These are phyloP conservation scores for Drosophila pandora DNA, from an alignment of 1,140 invertebrate genomes.

Conservation along the genomic window DNA sequence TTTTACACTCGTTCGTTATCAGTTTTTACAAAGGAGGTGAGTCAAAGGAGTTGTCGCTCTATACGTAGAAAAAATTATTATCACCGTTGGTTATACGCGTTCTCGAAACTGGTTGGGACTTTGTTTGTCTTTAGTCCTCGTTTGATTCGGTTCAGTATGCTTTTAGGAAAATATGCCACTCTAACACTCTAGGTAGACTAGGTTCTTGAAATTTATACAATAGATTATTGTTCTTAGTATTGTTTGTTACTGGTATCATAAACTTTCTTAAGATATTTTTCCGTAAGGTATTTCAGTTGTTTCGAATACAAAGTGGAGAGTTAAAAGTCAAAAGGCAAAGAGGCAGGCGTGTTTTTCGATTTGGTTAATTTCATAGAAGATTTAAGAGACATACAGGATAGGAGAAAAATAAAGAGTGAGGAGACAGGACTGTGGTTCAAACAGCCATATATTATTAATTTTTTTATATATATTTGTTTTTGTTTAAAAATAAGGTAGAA, in stretches of 20 bases:
- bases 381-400: constrained; percentile 8
- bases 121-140: constrained; percentile 18
- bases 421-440: constrained; percentile 16
- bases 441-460: constrained; percentile 44
- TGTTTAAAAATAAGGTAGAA: constrained; percentile 38
- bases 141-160: constrained; percentile 53
- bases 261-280: constrained; percentile 37
- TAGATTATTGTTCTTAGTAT: constrained; percentile 81
- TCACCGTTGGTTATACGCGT: constrained; percentile 55
- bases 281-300: constrained; percentile 32
- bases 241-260: constrained; percentile 68
- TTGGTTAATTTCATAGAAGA: neutral
- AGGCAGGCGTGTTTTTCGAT: constrained; percentile 35
- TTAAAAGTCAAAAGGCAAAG: constrained; percentile 58
- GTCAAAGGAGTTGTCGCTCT: constrained; percentile 45
- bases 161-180: constrained; percentile 78
- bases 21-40: constrained; percentile 37
- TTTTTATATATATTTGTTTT: neutral
- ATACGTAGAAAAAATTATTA: constrained; percentile 71
- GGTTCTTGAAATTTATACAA: constrained; percentile 74
- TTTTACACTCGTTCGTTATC: constrained; percentile 33
- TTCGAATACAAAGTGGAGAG: constrained; percentile 45
- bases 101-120: constrained; percentile 42
- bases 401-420: constrained; percentile 6
- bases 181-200: constrained; percentile 77